These are phyloP conservation scores for Chymomyza fuscimana DNA, from an alignment of 2,888 invertebrate genomes.

Conservation along the genomic window DNA sequence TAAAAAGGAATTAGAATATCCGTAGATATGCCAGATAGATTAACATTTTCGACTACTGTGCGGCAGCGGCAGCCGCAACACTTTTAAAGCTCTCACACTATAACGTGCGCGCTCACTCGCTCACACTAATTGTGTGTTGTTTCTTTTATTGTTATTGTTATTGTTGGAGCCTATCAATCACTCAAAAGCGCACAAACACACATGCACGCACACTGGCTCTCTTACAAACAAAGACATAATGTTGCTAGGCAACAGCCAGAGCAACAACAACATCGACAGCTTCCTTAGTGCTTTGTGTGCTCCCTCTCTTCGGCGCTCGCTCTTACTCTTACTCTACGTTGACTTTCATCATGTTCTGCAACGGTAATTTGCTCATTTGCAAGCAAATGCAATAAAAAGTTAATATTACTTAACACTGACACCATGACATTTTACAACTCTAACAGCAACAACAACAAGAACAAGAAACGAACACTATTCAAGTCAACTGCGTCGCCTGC, in stretches of 20 bases:
- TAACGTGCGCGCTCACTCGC: constrained; percentile 7
- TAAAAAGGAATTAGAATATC: too few species aligned
- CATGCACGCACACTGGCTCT: neutral
- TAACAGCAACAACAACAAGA: constrained; percentile 24
- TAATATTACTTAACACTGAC: constrained; percentile 56
- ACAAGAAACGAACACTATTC: constrained; percentile 19
- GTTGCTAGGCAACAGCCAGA: constrained; percentile 11
- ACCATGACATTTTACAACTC: constrained; percentile 51
- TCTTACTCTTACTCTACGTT: neutral
- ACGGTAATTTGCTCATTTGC: constrained; percentile 4
- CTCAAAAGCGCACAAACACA: constrained; percentile 2
- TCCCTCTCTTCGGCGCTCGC: neutral
- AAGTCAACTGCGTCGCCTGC: constrained; percentile 15
- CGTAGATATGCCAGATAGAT: too few species aligned
- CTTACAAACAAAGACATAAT: neutral
- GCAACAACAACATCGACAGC: constrained; percentile 15
- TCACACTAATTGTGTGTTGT: constrained; percentile 41
- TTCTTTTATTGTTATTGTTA: neutral
- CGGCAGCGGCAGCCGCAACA: constrained; percentile 11
- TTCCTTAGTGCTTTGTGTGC: constrained; percentile 19
- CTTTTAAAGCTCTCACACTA: constrained; percentile 40
- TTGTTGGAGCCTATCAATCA: constrained; percentile 33
- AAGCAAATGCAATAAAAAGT: neutral
- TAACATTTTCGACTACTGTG: neutral
- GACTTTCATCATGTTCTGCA: constrained; percentile 35